Evolutionary conservation across 2,113 vertebrate genomes (phyloP).

Genomic region (Seriola dumerili): DNA sequence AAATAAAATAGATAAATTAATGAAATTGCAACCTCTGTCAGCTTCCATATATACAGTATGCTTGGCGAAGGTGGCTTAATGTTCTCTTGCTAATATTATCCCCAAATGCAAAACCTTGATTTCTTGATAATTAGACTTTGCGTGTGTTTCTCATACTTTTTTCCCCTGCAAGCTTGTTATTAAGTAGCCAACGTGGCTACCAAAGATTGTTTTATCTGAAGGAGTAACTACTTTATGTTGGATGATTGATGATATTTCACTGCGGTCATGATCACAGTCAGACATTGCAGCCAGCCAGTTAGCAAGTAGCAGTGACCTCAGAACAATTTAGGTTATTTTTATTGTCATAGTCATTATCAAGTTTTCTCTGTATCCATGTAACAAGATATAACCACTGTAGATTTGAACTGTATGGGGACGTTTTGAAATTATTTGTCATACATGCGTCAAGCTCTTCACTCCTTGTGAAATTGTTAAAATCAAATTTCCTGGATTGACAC

Average conservation of each 20-base stretch:
- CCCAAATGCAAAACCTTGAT: background rate
- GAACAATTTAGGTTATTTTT: background rate
- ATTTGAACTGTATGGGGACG: constrained; percentile 3
- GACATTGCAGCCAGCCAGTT: background rate
- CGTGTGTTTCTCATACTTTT: background rate
- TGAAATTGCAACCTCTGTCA: background rate
- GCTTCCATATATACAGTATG: background rate
- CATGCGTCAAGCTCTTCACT: constrained; percentile 25
- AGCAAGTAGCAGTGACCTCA: constrained; percentile 6
- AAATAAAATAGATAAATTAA: background rate
- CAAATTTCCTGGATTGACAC: constrained; percentile 43
- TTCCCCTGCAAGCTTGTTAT: background rate
- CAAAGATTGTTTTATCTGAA: background rate
- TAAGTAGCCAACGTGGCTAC: background rate
- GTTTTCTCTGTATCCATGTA: constrained; percentile 2
- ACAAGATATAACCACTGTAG: background rate
- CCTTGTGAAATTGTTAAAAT: constrained; percentile 56
- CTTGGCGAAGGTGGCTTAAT: background rate
- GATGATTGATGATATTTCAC: background rate
- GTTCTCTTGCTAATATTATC: background rate
- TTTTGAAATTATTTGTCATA: constrained; percentile 7
- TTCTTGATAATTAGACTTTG: background rate
- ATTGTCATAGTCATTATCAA: background rate
- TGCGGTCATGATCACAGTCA: background rate
- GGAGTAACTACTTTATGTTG: background rate